Base-by-base conservation (phyloP, 2,113 vertebrate species). In the Odocoileus virginianus region DNA sequence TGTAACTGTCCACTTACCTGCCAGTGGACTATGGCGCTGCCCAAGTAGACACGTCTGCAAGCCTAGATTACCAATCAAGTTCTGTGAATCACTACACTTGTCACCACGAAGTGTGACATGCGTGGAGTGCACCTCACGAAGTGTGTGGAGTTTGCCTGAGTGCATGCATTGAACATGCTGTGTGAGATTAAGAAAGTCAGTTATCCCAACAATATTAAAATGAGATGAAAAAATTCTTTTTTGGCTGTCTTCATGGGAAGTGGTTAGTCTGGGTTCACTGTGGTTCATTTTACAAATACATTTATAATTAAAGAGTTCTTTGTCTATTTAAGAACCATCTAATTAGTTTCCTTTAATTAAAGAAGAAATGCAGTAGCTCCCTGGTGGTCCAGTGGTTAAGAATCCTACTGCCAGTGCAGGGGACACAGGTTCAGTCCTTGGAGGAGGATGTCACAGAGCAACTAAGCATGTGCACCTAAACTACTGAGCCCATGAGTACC, bases 241-340 rank as follows among this genome's bases (percentile, higher is more conserved):
- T 57, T 40, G 11, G 4, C 36, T 64, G 14, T 64, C 64, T 78
- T 97, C 81, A 10, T 45, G 57, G 33, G 30, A 94, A 89, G 33
- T 28, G 13, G 43, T 71, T 83, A 86, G 43, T 88, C 33, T 7
- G 7, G 50, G 16, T 74, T 55, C 40, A 36, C 25, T 13, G 23
- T 21, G 27, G 57, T 67, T 91, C 54, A 27, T 81, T 95, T 95
- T 43, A 78, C 60, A 55, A 87, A 61, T 43, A 36, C 16, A 58
- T 52, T 52, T 78, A 23, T 58, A 74, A 55, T 83, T 57, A 87
- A 96, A 86, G 81, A 57, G 36, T 50, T 55, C 74, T 93, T 83
- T 82, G 13, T 89, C 71, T 94, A 89, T 92, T 97, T 84, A n/a
- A 50, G 74, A 89, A 47, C 54, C 43, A 78, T 21, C 33, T n/a